Conservation (phyloP, 2,888 invertebrate genomes). For the Cephonodes hylas region DNA sequence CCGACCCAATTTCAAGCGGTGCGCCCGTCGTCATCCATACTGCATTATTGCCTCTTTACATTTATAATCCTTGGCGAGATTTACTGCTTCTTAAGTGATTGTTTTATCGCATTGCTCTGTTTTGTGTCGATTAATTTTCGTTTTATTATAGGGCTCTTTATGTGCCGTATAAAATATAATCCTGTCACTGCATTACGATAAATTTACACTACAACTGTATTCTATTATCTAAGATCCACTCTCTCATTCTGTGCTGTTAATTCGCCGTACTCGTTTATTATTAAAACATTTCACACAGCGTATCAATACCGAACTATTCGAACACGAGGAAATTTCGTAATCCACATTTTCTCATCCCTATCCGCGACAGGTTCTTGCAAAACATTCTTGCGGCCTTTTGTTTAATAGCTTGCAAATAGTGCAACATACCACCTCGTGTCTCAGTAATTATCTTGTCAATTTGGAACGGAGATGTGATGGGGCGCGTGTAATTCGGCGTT, state of each 20-base stretch:
- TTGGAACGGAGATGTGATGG: conserved; percentile 1
- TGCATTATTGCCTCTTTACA: conserved; percentile 13
- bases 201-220: too few relatives aligned
- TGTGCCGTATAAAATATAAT: too few relatives aligned
- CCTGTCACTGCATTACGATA: too few relatives aligned
- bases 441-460: conserved; percentile 4
- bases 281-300: too few relatives aligned
- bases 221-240: too few relatives aligned
- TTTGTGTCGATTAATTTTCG: neutral
- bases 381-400: neutral
- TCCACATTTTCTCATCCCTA: too few relatives aligned
- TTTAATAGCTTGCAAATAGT: neutral
- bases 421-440: neutral
- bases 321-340: too few relatives aligned
- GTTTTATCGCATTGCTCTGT: conserved; percentile 11
- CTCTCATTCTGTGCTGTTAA: too few relatives aligned
- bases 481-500: conserved; percentile 6
- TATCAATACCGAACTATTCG: too few relatives aligned
- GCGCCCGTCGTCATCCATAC: conserved; percentile 10
- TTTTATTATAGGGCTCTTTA: neutral
- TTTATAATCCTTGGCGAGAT: conserved; percentile 12
- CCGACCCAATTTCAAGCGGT: conserved; percentile 52
- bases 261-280: too few relatives aligned
- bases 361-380: neutral
- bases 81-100: conserved; percentile 13